These are phyloP conservation scores for Drosophila aldrichi DNA, from an alignment of 2,888 invertebrate genomes.

Conservation along the genomic window DNA sequence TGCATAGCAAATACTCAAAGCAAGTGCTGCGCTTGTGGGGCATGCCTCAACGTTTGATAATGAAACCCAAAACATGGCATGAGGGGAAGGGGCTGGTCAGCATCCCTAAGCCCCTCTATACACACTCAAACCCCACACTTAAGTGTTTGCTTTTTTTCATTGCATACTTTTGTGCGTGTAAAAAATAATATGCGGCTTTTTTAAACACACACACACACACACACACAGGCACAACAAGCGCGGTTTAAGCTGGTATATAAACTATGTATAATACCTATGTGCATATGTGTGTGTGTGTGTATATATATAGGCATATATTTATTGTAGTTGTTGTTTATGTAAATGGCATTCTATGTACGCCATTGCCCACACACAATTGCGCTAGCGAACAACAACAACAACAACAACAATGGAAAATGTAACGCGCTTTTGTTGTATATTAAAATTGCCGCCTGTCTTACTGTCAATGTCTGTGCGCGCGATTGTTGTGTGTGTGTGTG, in stretches of 20 bases:
- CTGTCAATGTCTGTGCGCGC: slow-evolving; percentile 28
- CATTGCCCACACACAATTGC: slow-evolving; percentile 66
- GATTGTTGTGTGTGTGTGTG: slow-evolving; percentile 32
- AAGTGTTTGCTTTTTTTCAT: slow-evolving; percentile 45
- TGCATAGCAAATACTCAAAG: slow-evolving; percentile 67
- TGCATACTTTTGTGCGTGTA: slow-evolving; percentile 69
- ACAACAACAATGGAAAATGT: slow-evolving; percentile 54
- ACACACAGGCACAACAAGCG: slow-evolving; percentile 25
- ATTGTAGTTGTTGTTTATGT: slow-evolving; percentile 61
- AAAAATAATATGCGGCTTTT: slow-evolving; percentile 66
- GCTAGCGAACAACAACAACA: slow-evolving; percentile 40
- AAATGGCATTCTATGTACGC: slow-evolving; percentile 59
- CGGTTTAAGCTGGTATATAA: slow-evolving; percentile 58
- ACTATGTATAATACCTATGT: slow-evolving; percentile 21
- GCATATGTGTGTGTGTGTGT: slow-evolving; percentile 7
- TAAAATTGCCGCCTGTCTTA: slow-evolving; percentile 71
- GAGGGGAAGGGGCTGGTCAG: not conserved
- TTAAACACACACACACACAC: slow-evolving; percentile 10
- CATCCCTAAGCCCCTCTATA: slow-evolving; percentile 1
- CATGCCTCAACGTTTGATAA: slow-evolving; percentile 27
- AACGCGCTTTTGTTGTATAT: slow-evolving; percentile 76
- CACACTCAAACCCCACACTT: not conserved
- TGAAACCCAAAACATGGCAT: slow-evolving; percentile 32
- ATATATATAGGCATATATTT: slow-evolving; percentile 33
- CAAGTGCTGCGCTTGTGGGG: slow-evolving; percentile 23